These are phyloP conservation scores for Daphoenositta chrysoptera DNA, from an alignment of 2,113 vertebrate genomes.

Conservation along the genomic window DNA sequence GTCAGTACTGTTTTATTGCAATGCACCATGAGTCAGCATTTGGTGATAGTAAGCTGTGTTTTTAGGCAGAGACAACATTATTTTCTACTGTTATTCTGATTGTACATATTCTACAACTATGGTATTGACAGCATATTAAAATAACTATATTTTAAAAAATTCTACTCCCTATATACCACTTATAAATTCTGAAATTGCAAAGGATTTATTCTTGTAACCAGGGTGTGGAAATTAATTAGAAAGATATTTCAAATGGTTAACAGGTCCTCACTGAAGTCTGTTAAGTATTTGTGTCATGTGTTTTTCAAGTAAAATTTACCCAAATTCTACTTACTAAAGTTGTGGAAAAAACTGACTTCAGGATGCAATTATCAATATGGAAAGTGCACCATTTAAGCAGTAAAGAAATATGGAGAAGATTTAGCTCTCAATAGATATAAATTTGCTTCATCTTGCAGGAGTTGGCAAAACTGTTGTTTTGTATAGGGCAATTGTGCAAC, in stretches of 20 bases:
- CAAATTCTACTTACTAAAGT: not conserved
- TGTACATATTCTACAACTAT: not conserved
- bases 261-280: not conserved
- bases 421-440: not conserved
- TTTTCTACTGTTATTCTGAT: constrained; percentile 15
- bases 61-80: not conserved
- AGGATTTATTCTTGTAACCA: not conserved
- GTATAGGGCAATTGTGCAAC: not conserved
- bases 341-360: not conserved
- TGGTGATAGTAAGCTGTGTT: not conserved
- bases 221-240: not conserved
- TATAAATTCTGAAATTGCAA: not conserved
- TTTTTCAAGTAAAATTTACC: not conserved
- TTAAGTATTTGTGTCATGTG: not conserved
- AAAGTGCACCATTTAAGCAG: not conserved
- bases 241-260: not conserved
- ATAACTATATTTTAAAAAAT: not conserved
- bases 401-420: not conserved
- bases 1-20: constrained; percentile 19
- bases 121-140: not conserved
- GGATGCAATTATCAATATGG: not conserved
- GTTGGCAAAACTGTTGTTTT: not conserved
- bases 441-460: not conserved
- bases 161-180: not conserved
- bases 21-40: not conserved